A percentile compares a stretch with the other conserved stretches of the same genome.
Conservation (phyloP, 2,113 vertebrate species). For the Vidua chalybeata region DNA sequence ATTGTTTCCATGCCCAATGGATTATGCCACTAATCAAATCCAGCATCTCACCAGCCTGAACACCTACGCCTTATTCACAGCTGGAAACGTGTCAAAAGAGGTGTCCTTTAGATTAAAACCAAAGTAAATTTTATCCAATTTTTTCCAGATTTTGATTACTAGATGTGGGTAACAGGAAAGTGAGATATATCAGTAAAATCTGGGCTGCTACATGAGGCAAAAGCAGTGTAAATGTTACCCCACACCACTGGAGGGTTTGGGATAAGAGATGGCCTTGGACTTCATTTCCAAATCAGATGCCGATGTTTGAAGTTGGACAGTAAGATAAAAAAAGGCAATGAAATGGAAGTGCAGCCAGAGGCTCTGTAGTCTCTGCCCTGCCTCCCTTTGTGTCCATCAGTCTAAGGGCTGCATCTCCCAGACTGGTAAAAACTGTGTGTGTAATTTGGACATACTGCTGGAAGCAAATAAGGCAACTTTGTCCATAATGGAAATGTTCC, state of each 20-base stretch:
- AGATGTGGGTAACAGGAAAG: background rate
- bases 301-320: background rate
- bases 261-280: background rate
- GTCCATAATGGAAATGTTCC: background rate
- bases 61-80: background rate
- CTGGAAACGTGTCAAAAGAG: background rate
- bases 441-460: background rate
- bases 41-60: background rate
- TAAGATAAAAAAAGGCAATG: background rate
- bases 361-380: background rate
- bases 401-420: background rate
- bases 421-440: background rate
- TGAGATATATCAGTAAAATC: background rate
- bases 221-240: rapidly evolving
- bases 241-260: background rate
- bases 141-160: background rate
- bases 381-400: background rate
- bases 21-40: slow-evolving; percentile 6
- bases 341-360: background rate
- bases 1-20: slow-evolving; percentile 2
- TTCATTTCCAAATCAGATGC: background rate
- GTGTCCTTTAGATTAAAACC: background rate
- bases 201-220: background rate
- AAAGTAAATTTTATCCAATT: background rate
- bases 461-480: background rate